phyloP scores from a whole-genome alignment of 53 echinoderm and acorn worm species.

The Apostichopus leukothele region DNA sequence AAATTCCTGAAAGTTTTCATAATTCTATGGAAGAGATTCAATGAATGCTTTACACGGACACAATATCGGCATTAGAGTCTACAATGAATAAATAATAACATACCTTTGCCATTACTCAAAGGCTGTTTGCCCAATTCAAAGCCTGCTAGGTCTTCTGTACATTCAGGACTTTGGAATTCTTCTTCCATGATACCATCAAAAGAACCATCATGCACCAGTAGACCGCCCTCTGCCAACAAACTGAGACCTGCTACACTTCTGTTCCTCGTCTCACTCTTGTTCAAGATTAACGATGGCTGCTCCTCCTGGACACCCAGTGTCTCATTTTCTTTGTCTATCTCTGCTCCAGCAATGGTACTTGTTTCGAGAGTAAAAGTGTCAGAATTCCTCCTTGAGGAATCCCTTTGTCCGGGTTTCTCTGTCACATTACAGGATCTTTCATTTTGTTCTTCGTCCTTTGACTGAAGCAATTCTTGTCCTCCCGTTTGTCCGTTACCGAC shows the following conservation, averaged over 20 bases:
- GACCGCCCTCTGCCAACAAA: too few relatives aligned
- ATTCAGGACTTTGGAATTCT: constrained; percentile 35
- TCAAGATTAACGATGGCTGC: neutral
- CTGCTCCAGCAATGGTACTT: neutral
- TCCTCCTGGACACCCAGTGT: neutral
- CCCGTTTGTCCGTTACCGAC: too few relatives aligned
- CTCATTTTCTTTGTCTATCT: neutral
- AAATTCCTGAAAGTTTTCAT: neutral
- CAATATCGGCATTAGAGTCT: too few relatives aligned
- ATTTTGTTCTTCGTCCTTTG: too few relatives aligned
- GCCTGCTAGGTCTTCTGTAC: constrained; percentile 30
- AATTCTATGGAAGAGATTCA: too few relatives aligned
- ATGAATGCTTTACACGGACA: too few relatives aligned
- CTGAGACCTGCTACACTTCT: too few relatives aligned
- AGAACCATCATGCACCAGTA: neutral
- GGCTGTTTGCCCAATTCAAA: neutral
- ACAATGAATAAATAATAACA: neutral
- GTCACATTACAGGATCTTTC: too few relatives aligned
- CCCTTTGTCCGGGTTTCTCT: neutral
- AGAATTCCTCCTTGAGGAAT: neutral
- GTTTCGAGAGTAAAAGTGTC: constrained; percentile 23
- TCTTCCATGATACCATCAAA: constrained; percentile 40
- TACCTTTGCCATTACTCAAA: neutral
- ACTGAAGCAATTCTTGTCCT: too few relatives aligned
- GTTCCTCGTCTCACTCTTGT: neutral